Conservation (phyloP, 2,113 vertebrate genomes). For the Syngnathus floridae region DNA sequence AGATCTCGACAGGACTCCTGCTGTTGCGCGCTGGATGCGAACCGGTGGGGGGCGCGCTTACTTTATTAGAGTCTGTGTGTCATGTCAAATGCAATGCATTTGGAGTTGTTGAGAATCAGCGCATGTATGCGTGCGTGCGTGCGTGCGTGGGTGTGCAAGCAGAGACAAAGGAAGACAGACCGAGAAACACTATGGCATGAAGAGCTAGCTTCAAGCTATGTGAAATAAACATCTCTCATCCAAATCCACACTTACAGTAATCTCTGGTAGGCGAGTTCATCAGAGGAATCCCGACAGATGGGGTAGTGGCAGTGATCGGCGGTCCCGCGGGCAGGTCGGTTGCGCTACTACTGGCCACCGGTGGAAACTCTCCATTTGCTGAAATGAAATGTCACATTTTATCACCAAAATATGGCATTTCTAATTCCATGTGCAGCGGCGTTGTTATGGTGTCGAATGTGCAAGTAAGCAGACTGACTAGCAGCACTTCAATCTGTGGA, state of each 20-base stretch:
- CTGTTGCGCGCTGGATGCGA: neutral
- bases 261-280: conserved; percentile 13
- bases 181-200: conserved; percentile 2
- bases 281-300: conserved; percentile 30
- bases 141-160: neutral
- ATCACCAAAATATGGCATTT: neutral
- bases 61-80: conserved; percentile 38
- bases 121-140: neutral
- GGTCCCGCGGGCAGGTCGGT: conserved; percentile 23
- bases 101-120: conserved; percentile 29
- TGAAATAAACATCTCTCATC: neutral
- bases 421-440: neutral
- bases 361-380: conserved; percentile 75
- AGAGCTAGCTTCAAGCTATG: neutral
- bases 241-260: conserved; percentile 59
- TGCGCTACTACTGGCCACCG: conserved; percentile 47
- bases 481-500: conserved; percentile 23
- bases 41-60: conserved; percentile 65
- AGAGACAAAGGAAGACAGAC: conserved; percentile 7
- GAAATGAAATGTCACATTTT: conserved; percentile 35
- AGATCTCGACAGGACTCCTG: conserved; percentile 36
- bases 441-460: conserved; percentile 12
- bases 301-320: conserved; percentile 32
- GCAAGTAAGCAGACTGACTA: neutral
- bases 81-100: conserved; percentile 12